phyloP scores from a whole-genome alignment of 2,888 invertebrate species.

The Sphaerophoria taeniata region DNA sequence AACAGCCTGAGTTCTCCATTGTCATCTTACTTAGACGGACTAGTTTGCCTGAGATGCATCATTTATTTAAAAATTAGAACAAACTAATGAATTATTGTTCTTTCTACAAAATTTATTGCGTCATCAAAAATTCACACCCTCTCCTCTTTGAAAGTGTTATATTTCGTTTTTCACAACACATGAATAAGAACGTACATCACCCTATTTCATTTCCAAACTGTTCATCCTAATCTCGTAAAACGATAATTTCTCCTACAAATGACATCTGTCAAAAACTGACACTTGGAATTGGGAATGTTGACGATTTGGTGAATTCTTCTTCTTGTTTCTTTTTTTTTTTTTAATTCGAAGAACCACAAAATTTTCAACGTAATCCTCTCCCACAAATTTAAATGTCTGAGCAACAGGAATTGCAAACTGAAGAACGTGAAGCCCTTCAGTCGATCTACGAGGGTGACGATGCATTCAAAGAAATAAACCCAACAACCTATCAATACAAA shows the following conservation, averaged over 20 bases:
- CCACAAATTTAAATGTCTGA: conserved; percentile 83
- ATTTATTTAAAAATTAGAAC: too few relatives aligned
- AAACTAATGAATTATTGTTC: too few relatives aligned
- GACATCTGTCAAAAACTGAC: conserved; percentile 42
- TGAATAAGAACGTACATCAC: neutral
- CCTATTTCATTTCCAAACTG: conserved; percentile 12
- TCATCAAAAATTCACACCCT: too few relatives aligned
- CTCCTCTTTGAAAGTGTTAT: too few relatives aligned
- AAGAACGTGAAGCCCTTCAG: conserved; percentile 94
- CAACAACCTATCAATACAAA: conserved; percentile 95
- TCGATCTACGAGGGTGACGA: conserved; percentile 98
- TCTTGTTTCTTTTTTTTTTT: neutral
- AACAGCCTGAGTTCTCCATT: too few relatives aligned
- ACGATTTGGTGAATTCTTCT: conserved; percentile 47
- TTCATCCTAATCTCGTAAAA: conserved; percentile 7
- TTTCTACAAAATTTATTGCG: too few relatives aligned
- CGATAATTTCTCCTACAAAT: conserved; percentile 13
- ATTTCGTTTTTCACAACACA: too few relatives aligned
- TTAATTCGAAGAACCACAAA: conserved; percentile 33
- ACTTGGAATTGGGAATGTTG: conserved; percentile 45
- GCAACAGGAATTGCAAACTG: conserved; percentile 88
- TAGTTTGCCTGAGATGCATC: too few relatives aligned
- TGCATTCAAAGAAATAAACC: conserved; percentile 91
- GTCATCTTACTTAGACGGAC: too few relatives aligned
- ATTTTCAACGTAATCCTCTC: conserved; percentile 7